Base-by-base conservation (phyloP, 2,113 vertebrate species). In the Scomber scombrus region DNA sequence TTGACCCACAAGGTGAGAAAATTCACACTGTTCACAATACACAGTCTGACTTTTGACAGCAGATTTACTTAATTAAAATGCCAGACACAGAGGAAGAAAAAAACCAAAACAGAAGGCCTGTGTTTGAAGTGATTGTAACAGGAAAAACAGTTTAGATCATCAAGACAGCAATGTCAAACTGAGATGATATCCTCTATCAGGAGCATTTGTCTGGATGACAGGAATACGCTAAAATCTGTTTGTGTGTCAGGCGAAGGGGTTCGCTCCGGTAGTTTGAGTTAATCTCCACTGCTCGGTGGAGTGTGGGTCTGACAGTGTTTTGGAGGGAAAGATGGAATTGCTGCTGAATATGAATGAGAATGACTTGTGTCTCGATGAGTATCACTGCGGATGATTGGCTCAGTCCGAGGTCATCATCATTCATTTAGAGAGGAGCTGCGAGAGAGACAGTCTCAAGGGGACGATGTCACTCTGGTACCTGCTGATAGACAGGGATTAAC, bases 1-100 rank as follows among this genome's bases (percentile, higher is more conserved):
- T 98, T 75, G 93, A 92, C 23, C 95, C 97, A 9, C 94, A 96
- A 93, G 97, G 97, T 98, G 82, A 94, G 95, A 23, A 75, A 26
- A 71, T 57, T 58, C 63, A 47, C 57, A 69, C n/a, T 26, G 47
- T 11, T 62, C 47, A 23, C 63, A 62, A 51, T 12, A 65, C 47
- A 23, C 63, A 62, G 18, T 26, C 31, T 3, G 23, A 16, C 63
- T 40, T 12, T 21, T 57, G 16, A 46, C 15, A 71, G 16, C 29
- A 50, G 12, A 68, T 70, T 72, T 47, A 64, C 15, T 60, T 71
- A 16, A 77, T 72, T 71, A 70, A 75, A 73, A 79, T 70, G 40
- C 63, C 40, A 56, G 21, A 12, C 74, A 66, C 49, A 65, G 13
- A 86, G 1, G 18, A 62, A 61, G 21, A 45, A 21, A 58, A 26